Evolutionary conservation across 2,888 invertebrate genomes (phyloP).

Genomic region (Microplitis manilae): DNA sequence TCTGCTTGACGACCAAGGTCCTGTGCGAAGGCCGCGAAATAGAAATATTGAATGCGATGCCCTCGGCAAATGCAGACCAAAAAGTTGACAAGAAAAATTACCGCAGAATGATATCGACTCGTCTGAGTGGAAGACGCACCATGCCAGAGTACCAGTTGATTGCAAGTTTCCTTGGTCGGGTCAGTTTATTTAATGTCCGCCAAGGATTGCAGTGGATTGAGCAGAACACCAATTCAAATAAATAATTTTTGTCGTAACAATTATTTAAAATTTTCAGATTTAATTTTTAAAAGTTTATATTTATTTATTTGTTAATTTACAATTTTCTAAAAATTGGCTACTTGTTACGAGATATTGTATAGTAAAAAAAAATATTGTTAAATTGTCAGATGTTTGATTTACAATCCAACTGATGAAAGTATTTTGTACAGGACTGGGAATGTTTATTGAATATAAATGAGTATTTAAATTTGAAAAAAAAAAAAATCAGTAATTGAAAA

Average conservation of each 20-base stretch:
- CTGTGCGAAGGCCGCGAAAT: constrained; percentile 77
- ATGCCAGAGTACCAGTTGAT: constrained; percentile 82
- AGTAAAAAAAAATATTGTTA: constrained; percentile 22
- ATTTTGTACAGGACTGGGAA: constrained; percentile 13
- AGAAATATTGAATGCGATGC: constrained; percentile 39
- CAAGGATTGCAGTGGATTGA: constrained; percentile 80
- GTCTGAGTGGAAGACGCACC: constrained; percentile 74
- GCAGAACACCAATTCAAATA: constrained; percentile 58
- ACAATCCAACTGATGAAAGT: neutral
- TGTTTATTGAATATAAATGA: constrained; percentile 5
- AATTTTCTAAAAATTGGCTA: constrained; percentile 16
- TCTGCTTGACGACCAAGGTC: constrained; percentile 83
- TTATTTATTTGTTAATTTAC: constrained; percentile 2
- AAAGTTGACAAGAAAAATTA: constrained; percentile 44
- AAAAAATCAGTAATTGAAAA: neutral
- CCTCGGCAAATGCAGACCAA: constrained; percentile 31
- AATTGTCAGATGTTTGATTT: neutral
- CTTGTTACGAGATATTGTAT: neutral
- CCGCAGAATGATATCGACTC: constrained; percentile 57
- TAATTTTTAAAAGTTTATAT: constrained; percentile 11
- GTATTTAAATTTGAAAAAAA: neutral
- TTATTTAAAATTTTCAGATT: constrained; percentile 23
- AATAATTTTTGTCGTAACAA: neutral
- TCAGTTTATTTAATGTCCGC: constrained; percentile 76
- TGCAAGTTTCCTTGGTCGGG: constrained; percentile 79